These are phyloP conservation scores for Telmatherina bonti DNA, from an alignment of 2,797 vertebrate genomes.

Conservation along the genomic window DNA sequence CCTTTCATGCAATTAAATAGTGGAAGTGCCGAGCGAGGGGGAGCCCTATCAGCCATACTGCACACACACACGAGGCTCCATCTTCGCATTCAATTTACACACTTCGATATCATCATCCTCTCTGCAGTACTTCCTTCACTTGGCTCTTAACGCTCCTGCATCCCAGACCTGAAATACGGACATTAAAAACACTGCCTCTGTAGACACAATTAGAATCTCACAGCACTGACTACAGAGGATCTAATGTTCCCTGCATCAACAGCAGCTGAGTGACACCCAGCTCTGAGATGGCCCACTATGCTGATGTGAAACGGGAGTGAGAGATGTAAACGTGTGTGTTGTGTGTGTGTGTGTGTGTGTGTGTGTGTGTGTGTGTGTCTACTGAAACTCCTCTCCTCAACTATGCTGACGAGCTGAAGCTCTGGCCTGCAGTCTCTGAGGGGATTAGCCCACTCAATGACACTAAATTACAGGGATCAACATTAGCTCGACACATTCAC, in stretches of 20 bases:
- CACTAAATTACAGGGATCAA: conserved; percentile 86
- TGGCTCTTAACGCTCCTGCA: conserved; percentile 70
- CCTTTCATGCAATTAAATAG: conserved; percentile 88
- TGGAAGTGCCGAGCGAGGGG: conserved; percentile 82
- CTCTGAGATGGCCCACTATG: conserved; percentile 63
- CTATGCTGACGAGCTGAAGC: conserved; percentile 79
- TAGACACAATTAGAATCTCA: conserved; percentile 81
- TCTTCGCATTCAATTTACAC: conserved; percentile 84
- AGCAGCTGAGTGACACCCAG: conserved; percentile 63
- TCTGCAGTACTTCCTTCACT: conserved; percentile 77
- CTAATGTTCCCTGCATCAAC: conserved; percentile 69
- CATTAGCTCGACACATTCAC: conserved; percentile 81
- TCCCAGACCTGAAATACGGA: conserved; percentile 77
- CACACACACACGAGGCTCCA: conserved; percentile 79
- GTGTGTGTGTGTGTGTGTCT: conserved; percentile 55
- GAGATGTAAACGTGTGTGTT: conserved; percentile 12
- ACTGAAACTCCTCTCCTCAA: conserved; percentile 71
- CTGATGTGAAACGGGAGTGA: conserved; percentile 52
- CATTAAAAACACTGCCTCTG: conserved; percentile 77
- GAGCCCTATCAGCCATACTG: conserved; percentile 82
- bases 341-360: conserved; percentile 26
- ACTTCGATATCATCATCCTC: conserved; percentile 83
- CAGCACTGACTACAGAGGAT: conserved; percentile 69
- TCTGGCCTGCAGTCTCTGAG: conserved; percentile 80
- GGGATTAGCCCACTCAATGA: conserved; percentile 86